Evolutionary conservation across 2,888 invertebrate genomes (phyloP), one percentile per base, ranked within the genome.

Genomic region (Poecilobothrus nobilitatus): DNA sequence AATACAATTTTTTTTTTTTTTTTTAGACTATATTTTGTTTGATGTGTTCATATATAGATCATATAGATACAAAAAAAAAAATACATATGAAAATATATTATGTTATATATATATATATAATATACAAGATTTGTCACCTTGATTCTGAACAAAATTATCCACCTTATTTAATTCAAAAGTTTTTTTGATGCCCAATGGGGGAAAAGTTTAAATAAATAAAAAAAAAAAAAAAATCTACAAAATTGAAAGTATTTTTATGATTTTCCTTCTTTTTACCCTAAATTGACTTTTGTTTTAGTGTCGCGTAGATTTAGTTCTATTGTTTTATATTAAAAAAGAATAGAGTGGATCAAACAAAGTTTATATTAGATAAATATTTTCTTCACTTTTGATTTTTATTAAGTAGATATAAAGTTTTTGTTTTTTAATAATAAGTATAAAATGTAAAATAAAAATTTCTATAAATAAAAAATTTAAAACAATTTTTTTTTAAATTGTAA

Each of bases 161-260:
- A 53, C 53, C 53, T 53, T 53, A 53, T 53, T 53, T 53, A 53
- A 53, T 53, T 53, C 53, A 53, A 53, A 53, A 53, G 53, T 53
- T 18, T 53, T 53, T 53, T 53, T 53, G 53, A 53, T 53, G 53
- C 53, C 53, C 53, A 53, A 53, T 53, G 53, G 53, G 53, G 53
- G 53, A 53, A 53, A 53, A 53, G 53, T 53, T 53, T 53, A 53
- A 53, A 53, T 53, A 53, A 53, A 53, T 53, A 53, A 53, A 53
- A 53, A 53, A 53, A 6, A 53, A 53, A 18, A 18, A 18, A 6
- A 18, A 18, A 18, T 53, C 18, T 53, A 18, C 53, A 53, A 53
- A 53, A 53, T 53, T 53, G 53, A 53, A 53, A 53, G 53, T 53
- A 53, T 53, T 53, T 53, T 53, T 53, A 53, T 53, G 53, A 53